Evolutionary conservation across 2,113 vertebrate species (phyloP).

Genomic region (Boulengerochromis microlepis): DNA sequence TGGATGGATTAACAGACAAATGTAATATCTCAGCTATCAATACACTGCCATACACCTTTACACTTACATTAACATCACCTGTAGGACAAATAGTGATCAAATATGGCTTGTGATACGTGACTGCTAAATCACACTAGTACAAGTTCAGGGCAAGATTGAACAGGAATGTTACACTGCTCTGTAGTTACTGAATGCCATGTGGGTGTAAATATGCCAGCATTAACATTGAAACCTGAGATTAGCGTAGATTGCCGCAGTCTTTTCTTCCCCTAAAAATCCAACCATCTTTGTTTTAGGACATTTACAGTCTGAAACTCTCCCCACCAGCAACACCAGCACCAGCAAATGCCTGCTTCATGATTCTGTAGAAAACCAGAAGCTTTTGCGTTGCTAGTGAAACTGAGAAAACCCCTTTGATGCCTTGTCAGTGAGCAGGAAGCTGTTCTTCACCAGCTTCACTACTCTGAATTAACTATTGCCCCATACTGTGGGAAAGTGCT

Average conservation of each 20-base stretch:
- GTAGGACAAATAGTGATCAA: neutral
- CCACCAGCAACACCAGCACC: neutral
- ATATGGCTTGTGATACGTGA: neutral
- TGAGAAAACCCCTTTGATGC: conserved; percentile 47
- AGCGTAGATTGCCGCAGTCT: neutral
- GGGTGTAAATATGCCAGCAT: neutral
- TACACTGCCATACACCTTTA: neutral
- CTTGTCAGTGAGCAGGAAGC: neutral
- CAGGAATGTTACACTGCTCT: neutral
- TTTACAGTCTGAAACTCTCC: neutral
- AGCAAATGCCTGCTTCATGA: neutral
- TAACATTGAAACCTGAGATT: neutral
- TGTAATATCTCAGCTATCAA: neutral
- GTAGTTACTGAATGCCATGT: neutral
- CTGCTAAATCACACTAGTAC: neutral
- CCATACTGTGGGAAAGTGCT: conserved; percentile 32
- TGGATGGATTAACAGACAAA: neutral
- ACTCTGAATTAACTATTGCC: neutral
- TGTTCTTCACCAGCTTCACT: neutral
- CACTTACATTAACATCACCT: neutral
- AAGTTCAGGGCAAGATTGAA: neutral
- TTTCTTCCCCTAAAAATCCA: neutral
- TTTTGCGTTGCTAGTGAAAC: neutral
- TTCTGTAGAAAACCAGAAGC: neutral
- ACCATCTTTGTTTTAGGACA: neutral